Conservation (phyloP, 2,888 invertebrate species). For the Barypeithes pellucidus region DNA sequence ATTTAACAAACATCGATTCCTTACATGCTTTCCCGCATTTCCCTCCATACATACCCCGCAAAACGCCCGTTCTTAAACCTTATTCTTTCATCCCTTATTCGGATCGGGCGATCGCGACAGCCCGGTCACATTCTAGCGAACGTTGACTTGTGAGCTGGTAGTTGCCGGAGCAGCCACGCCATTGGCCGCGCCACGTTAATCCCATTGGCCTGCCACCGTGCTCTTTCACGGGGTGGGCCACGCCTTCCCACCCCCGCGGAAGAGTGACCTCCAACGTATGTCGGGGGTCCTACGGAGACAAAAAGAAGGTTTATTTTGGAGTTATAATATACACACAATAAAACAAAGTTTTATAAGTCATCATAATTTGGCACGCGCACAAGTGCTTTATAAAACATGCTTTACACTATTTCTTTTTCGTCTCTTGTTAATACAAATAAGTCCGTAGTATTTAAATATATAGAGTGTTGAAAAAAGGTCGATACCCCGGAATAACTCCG, state of each 20-base stretch:
- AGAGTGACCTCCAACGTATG: conserved; percentile 23
- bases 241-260: conserved; percentile 42
- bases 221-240: conserved; percentile 59
- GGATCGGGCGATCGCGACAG: conserved; percentile 13
- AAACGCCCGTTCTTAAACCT: conserved; percentile 1
- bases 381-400: too few species aligned
- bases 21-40: too few species aligned
- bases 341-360: too few species aligned
- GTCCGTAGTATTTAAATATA: too few species aligned
- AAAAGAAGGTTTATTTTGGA: conserved; percentile 11
- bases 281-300: conserved; percentile 10
- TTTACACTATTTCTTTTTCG: too few species aligned
- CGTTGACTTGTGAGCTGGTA: conserved; percentile 64
- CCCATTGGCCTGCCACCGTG: conserved; percentile 60
- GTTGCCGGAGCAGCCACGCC: conserved; percentile 63
- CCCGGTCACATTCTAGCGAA: conserved; percentile 57
- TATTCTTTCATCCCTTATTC: conserved; percentile 32
- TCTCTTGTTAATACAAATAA: too few species aligned
- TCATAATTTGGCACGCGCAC: too few species aligned
- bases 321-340: not conserved
- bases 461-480: too few species aligned
- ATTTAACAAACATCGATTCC: too few species aligned
- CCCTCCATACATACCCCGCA: conserved; percentile 7
- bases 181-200: conserved; percentile 65
- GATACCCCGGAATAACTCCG: too few species aligned